Conservation (phyloP, 2,888 invertebrate species). For the Branchellion lobata region DNA sequence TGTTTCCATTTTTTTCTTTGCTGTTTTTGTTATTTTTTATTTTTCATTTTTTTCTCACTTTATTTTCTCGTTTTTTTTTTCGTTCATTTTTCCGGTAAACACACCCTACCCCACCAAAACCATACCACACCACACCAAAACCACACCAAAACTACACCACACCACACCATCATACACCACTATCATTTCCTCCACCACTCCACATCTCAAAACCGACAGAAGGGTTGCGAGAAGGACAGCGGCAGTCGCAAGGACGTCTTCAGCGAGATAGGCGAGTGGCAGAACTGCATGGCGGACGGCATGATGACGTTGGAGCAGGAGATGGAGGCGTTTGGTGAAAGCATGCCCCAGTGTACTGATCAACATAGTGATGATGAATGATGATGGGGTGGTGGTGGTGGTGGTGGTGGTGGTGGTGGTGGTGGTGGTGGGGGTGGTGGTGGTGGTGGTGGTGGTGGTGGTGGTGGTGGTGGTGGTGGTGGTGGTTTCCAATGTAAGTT, state of each 20-base stretch:
- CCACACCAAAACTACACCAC: background rate
- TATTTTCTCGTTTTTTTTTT: no score
- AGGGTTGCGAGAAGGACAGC: background rate
- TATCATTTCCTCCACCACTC: background rate
- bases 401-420: background rate
- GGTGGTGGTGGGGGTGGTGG: background rate
- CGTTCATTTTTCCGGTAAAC: no score
- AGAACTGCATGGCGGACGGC: slow-evolving; percentile 59
- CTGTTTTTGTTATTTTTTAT: no score
- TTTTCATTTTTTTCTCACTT: background rate
- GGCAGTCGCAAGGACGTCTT: slow-evolving; percentile 45
- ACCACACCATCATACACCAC: background rate
- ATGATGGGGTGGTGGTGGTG: background rate
- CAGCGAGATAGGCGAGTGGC: slow-evolving; percentile 56
- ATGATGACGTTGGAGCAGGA: slow-evolving; percentile 61
- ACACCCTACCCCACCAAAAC: no score
- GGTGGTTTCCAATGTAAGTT: background rate
- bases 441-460: background rate
- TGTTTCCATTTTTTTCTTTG: no score
- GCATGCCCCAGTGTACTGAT: slow-evolving; percentile 50
- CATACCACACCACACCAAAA: no score
- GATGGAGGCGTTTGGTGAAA: slow-evolving; percentile 60
- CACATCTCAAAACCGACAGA: background rate
- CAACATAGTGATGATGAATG: slow-evolving; percentile 46
- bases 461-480: background rate